These are phyloP conservation scores for Holothuria leucospilota DNA, from an alignment of 53 echinoderm and acorn worm species.

Conservation along the genomic window DNA sequence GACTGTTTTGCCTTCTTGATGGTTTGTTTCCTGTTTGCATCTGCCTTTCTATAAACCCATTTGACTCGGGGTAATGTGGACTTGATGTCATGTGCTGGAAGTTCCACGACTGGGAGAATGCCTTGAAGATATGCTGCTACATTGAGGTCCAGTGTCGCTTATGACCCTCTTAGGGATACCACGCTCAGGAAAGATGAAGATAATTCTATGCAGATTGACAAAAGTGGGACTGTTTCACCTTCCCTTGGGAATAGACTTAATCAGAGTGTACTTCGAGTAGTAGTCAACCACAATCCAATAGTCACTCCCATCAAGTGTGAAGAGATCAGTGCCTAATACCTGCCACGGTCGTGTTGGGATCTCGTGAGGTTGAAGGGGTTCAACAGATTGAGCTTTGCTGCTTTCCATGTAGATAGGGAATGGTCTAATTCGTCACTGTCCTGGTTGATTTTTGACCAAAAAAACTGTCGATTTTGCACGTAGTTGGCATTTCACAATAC, in stretches of 20 bases:
- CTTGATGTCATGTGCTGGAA: constrained; percentile 62
- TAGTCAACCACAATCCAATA: constrained; percentile 59
- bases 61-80: constrained; percentile 60
- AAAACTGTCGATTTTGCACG: constrained; percentile 50
- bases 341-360: too few species aligned
- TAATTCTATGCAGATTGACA: constrained; percentile 40
- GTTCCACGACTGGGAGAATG: constrained; percentile 42
- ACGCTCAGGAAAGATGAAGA: too few species aligned
- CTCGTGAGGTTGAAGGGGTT: too few species aligned
- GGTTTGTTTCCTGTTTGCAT: constrained; percentile 61
- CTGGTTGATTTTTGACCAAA: constrained; percentile 66
- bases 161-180: constrained; percentile 62
- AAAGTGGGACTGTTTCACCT: constrained; percentile 45
- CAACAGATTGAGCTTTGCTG: constrained; percentile 34
- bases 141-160: constrained; percentile 56
- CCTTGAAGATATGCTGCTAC: not conserved
- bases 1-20: constrained; percentile 17
- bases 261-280: constrained; percentile 58
- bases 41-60: constrained; percentile 51
- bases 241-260: constrained; percentile 42
- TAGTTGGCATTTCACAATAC: too few species aligned
- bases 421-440: constrained; percentile 50
- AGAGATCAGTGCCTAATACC: constrained; percentile 54
- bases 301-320: constrained; percentile 41
- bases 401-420: constrained; percentile 57